A percentile compares a stretch with the other conserved stretches of the same genome.
Evolutionary conservation across 92 coral and sea anemone species (phyloP).

Genomic region (Meandrina meandrites): DNA sequence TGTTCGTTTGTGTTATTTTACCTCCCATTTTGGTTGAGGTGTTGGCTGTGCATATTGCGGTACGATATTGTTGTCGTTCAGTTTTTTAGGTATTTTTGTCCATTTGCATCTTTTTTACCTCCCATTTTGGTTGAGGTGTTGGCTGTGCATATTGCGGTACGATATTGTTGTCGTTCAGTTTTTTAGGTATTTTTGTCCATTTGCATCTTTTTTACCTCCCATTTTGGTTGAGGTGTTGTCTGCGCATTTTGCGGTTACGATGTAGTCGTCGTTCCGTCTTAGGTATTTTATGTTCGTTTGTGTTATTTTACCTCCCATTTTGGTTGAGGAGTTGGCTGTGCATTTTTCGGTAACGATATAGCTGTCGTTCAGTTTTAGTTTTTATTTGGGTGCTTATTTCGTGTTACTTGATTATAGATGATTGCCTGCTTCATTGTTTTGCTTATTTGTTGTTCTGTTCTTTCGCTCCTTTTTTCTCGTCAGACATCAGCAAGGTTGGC

Average conservation of each 20-base stretch:
- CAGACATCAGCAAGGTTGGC: conserved; percentile 36
- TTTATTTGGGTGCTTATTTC: not conserved
- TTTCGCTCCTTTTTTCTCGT: conserved; percentile 11
- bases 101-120: too few species aligned
- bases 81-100: too few species aligned
- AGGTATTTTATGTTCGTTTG: not conserved
- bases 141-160: not conserved
- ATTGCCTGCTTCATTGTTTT: not conserved
- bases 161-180: too few species aligned
- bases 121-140: too few species aligned
- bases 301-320: conserved; percentile 16
- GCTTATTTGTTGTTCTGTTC: not conserved
- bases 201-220: too few species aligned
- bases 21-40: conserved; percentile 27
- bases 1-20: not conserved
- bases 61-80: not conserved
- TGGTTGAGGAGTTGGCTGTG: conserved; percentile 15
- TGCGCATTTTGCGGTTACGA: too few species aligned
- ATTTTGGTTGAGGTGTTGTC: too few species aligned
- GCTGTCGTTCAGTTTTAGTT: not conserved
- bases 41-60: not conserved
- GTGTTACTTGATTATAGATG: not conserved
- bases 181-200: too few species aligned
- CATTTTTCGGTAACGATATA: not conserved
- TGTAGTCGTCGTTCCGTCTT: conserved; percentile 9